A percentile compares a stretch with the other conserved stretches of the same genome.
phyloP scores from a whole-genome alignment of 2,888 invertebrate genomes.

The Limnephilus marmoratus region DNA sequence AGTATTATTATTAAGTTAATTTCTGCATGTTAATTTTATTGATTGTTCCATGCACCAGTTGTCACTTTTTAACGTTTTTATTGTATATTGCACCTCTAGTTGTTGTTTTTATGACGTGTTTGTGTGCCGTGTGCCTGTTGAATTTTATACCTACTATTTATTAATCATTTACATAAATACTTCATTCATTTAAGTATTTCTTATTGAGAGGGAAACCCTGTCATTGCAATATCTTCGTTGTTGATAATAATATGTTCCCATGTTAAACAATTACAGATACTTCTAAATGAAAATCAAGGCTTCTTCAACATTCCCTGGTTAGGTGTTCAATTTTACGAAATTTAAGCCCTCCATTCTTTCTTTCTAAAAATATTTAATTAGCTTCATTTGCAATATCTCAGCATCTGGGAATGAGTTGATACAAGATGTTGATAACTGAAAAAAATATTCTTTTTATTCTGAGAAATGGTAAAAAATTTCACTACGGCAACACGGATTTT shows the following conservation, averaged over 20 bases:
- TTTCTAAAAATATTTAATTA: too few species aligned
- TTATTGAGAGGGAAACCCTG: not conserved
- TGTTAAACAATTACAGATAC: not conserved
- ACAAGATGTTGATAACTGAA: too few species aligned
- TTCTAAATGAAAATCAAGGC: not conserved
- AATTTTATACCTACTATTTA: not conserved
- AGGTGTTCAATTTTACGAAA: not conserved
- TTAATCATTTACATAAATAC: not conserved
- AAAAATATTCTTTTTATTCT: too few species aligned
- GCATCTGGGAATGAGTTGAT: too few species aligned
- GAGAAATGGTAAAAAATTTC: too few species aligned
- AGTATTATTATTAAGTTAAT: not conserved
- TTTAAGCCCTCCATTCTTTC: too few species aligned
- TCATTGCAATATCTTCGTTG: not conserved
- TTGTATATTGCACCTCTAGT: not conserved
- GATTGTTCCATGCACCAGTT: not conserved
- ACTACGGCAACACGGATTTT: not conserved
- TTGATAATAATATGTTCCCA: not conserved
- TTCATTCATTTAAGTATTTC: not conserved
- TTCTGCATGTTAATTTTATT: not conserved
- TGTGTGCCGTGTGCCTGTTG: not conserved
- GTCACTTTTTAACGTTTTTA: not conserved
- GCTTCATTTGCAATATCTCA: too few species aligned
- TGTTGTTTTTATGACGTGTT: not conserved
- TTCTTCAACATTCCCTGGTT: not conserved